Percentiles rank a stretch among this genome's conserved stretches.
These are phyloP conservation scores for Hermetia illucens DNA, from an alignment of 1,140 invertebrate genomes.

Conservation along the genomic window DNA sequence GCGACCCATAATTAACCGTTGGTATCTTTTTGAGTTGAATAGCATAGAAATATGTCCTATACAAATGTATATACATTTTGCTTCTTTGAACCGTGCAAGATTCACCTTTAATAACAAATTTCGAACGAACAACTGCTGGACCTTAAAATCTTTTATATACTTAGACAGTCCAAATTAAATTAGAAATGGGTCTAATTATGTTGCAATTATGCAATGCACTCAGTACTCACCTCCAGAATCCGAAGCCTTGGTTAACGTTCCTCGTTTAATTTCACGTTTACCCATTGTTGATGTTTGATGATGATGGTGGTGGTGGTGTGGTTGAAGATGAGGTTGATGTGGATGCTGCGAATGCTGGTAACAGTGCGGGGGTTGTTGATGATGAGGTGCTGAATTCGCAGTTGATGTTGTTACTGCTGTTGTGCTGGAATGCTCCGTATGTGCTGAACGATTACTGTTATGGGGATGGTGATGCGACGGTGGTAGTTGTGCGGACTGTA, in stretches of 20 bases:
- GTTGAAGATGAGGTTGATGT: conserved; percentile 5
- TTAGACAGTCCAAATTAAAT: too few species aligned
- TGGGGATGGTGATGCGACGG: conserved; percentile 4
- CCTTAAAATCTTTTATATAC: too few species aligned
- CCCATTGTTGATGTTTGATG: conserved; percentile 17
- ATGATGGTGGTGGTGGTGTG: conserved; percentile 10
- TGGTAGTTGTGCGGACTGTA: conserved; percentile 24
- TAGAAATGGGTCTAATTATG: too few species aligned
- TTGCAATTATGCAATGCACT: too few species aligned
- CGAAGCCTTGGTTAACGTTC: neutral
- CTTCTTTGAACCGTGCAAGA: too few species aligned
- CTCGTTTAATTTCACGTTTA: conserved; percentile 26
- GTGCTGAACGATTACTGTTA: neutral
- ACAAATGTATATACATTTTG: too few species aligned
- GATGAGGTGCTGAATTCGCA: conserved; percentile 1
- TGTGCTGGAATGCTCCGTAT: conserved; percentile 6
- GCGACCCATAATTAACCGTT: too few species aligned
- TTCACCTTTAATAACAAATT: too few species aligned
- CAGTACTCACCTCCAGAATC: neutral
- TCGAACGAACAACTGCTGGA: too few species aligned
- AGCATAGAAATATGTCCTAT: too few species aligned
- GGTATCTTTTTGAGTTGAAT: too few species aligned
- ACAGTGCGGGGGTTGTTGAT: neutral
- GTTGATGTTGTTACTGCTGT: conserved; percentile 8
- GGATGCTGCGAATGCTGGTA: neutral